Evolutionary conservation across 2,113 vertebrate species (phyloP), one percentile per base, ranked within the genome.

Genomic region (Albula goreensis): DNA sequence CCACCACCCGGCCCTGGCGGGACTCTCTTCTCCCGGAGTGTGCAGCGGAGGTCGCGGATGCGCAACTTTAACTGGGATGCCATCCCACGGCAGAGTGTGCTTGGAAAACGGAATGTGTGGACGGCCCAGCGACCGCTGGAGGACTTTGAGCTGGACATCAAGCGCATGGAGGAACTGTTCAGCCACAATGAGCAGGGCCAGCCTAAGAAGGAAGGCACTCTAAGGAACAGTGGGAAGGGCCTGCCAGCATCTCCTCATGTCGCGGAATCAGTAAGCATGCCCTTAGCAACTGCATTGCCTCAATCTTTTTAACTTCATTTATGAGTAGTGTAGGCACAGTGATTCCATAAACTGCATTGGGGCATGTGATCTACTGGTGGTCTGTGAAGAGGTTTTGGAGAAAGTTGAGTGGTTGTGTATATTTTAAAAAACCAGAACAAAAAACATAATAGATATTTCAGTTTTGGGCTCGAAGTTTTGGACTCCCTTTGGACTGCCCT

Each of bases 31-130:
- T 79, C 85, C 5, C 49, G 88, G 11, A 80, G 85, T 22, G 83
- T 81, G 53, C 89, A 89, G 15, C 90, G 90, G 0, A 91, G 91
- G 22, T 95, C 94, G 63, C 90, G 83, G 86, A 94, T 97, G 92
- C 95, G 96, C 50, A 96, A 92, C 90, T 93, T 97, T 70, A 96
- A 96, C 92, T 96, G 96, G 96, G 95, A 95, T 41, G 90, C 95
- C n/a, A 91, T 97, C 50, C 96, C 96, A 10, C 92, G 88, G 48
- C 94, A 96, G 82, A 92, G 92, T 2, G 95, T 96, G 11, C 74
- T 95, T 56, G 96, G 96, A 0, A 95, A 94, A 70, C 41, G 91
- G 53, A 96, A 96, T 1, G 92, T 97, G 48, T 97, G 96, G 96
- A 97, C 96, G 0, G 91, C 90, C 3, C 88, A 90, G 41, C 89